Base-by-base conservation (phyloP, 2,888 invertebrate genomes). In the Dasypolia templi region DNA sequence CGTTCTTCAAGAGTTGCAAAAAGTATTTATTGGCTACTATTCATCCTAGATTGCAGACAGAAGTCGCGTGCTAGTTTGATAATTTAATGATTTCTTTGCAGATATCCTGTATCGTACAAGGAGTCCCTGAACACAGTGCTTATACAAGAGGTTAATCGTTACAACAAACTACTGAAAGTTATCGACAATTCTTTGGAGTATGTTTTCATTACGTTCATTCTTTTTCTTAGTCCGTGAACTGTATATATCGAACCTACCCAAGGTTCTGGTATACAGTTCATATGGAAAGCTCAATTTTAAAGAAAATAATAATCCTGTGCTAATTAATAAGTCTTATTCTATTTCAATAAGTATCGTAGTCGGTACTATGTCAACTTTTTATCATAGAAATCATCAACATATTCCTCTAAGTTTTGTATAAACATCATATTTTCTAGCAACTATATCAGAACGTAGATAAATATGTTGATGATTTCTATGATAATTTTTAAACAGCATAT, bases 61-160 rank as follows among this genome's bases (percentile, higher is more conserved):
- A n/a, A n/a, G n/a, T n/a, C n/a, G n/a, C n/a, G n/a, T n/a, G n/a
- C n/a, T n/a, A n/a, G n/a, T n/a, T n/a, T n/a, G n/a, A n/a, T n/a
- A 17, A n/a, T 3, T 12, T 3, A 14, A 32, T 7, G 11, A 6
- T 69, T 39, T 29, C 3, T 79, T 62, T 61, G 19, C 87, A 98
- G 98, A 77, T 99, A 98, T 92, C 98, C 99, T 0, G 98, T 99
- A 0, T 95, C 97, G 59, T 99, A 99, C 91, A 98, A 98, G 89
- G 98, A 99, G 94, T 99, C 98, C 0, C 96, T 99, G 93, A 99
- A 99, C 92, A 99, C 99, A 0, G 99, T 99, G 19, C 95, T 99
- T 19, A 97, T 97, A 12, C 99, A 99, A 93, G 99, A 99, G 93
- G 97, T 98, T 46, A 98, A 98, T 82, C 96, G 98, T 77, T 99